Base-by-base conservation (phyloP, 1,140 invertebrate species). In the Pseudomyrmex dendroicus region DNA sequence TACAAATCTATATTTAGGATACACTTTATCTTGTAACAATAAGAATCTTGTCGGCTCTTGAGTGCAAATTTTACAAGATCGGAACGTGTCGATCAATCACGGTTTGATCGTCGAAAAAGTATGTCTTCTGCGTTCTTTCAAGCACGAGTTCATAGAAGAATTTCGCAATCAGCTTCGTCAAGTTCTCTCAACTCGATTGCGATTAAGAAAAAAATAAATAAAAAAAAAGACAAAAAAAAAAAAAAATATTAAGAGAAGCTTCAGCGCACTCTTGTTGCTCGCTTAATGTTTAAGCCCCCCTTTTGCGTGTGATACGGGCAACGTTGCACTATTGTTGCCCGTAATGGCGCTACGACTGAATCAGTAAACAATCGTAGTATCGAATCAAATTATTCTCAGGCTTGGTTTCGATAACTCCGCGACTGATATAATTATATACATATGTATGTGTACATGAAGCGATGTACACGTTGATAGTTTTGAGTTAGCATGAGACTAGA, bases 301-400 rank as follows among this genome's bases (percentile, higher is more conserved):
- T 59, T 48, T 83, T 64, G 59, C 73, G 73, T 68, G 52, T 86
- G 72, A 74, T 82, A 63, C 52, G 64, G 54, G 54, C 57, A 15
- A 46, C 35, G 66, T 35, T 35, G 35, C 35, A 35, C 35, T 35
- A 35, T 35, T 35, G 35, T 35, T 61, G 77, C 44, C 48, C n/a
- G 56, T 54, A 67, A 44, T 48, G 46, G 62, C 73, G 82, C 82
- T 76, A 84, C 73, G 86, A 87, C 86, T 87, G 86, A 87, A 86
- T 87, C 54, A 64, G 73, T 86, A 77, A 87, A 87, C 73, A 84
- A 87, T 87, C 85, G 73, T 87, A 87, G 70, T 74, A 64, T 84
- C 73, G 54, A 87, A 87, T 87, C 85, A 61, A 87, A 87, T 72
- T 74, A 84, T 9, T 52, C 73, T 84, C 82, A 59, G 63, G 70